phyloP scores from a whole-genome alignment of 2,113 vertebrate genomes.

The Alectura lathami region DNA sequence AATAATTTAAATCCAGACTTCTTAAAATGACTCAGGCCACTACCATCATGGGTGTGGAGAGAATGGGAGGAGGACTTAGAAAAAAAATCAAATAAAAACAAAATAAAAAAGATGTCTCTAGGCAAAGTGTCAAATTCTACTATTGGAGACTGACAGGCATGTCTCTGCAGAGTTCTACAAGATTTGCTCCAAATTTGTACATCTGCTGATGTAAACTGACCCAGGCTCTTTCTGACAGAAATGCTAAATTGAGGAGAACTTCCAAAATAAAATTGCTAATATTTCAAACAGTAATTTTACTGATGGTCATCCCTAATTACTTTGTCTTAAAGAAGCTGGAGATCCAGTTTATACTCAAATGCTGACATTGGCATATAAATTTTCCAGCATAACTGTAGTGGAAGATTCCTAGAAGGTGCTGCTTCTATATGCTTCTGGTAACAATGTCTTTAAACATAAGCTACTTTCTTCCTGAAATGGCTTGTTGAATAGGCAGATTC shows the following conservation, averaged over 20 bases:
- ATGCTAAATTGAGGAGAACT: neutral
- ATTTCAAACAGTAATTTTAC: neutral
- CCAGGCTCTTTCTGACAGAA: neutral
- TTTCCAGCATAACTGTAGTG: neutral
- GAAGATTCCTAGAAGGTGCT: neutral
- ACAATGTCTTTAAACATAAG: neutral
- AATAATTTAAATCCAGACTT: neutral
- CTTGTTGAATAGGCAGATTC: neutral
- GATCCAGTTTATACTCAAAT: neutral
- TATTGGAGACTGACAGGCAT: neutral
- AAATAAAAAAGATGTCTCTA: neutral
- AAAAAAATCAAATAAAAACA: neutral
- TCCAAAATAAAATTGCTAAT: neutral
- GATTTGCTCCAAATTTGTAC: neutral
- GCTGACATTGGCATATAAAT: neutral
- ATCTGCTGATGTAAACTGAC: neutral
- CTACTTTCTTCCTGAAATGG: neutral
- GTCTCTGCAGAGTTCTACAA: neutral
- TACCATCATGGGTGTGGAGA: neutral
- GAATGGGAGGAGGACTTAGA: neutral
- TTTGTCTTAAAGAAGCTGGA: neutral
- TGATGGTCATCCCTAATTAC: neutral
- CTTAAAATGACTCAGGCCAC: neutral
- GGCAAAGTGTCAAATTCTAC: neutral
- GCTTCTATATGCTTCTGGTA: neutral